Base-by-base conservation (phyloP, 2,113 vertebrate species). In the Sebastes schlegelii region DNA sequence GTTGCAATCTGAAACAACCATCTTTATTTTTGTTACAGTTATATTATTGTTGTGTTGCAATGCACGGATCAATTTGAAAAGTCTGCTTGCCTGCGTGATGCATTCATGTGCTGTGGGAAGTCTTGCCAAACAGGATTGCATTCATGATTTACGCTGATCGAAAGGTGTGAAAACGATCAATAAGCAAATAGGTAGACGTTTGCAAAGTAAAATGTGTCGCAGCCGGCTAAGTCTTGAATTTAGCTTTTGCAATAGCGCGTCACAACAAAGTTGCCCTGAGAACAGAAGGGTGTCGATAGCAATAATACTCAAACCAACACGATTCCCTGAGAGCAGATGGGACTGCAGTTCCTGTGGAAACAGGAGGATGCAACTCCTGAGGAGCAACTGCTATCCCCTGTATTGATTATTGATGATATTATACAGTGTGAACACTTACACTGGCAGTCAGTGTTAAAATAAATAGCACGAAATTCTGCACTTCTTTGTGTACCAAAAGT, bases 361-460 rank as follows among this genome's bases (percentile, higher is more conserved):
- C 71, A 77, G 19, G 42, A 76, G 63, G 52, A 79, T 60, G 60
- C 46, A 49, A 6, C 67, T 79, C 55, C 64, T 26, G 54, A 54
- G 14, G 61, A 76, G 74, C 48, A 21, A 34, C 69, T 17, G 51
- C 23, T 42, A 74, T 58, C 40, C 72, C 46, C 40, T 57, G 13
- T 82, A 84, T 85, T 77, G 86, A 88, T 88, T 82, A 85, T 78
- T 58, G 72, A 80, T 78, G 76, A 67, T 74, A 75, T 78, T 71
- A 10, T 77, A 14, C 63, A 58, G 62, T 75, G 62, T 64, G 54
- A 84, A 74, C 21, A 70, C 49, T 52, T 82, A 26, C 55, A 16
- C 62, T 68, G 52, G 52, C 48, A 86, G 72, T 23, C 23, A 77
- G 58, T 65, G 49, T 69, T 89, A 64, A 67, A 85, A 77, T 23